Conservation (phyloP, 2,113 vertebrate species). For the Oceanites oceanicus region DNA sequence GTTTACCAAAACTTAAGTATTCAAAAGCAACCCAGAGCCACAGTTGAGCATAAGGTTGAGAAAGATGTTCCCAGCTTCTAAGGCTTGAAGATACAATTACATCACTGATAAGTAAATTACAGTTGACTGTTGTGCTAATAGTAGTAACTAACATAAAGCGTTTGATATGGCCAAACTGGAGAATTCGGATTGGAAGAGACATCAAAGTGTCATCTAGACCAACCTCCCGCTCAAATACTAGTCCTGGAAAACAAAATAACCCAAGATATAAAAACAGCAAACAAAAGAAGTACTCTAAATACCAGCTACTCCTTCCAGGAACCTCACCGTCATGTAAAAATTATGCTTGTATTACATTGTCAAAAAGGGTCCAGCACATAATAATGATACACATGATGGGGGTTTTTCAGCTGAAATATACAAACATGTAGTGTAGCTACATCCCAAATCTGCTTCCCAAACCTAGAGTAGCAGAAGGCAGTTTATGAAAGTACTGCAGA, state of each 20-base stretch:
- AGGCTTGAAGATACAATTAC: not conserved
- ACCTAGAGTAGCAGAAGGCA: rapidly evolving
- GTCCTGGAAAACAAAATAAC: not conserved
- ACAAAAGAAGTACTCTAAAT: not conserved
- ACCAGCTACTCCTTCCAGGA: not conserved
- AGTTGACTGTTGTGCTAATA: not conserved
- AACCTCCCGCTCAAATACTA: not conserved
- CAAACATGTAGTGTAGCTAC: rapidly evolving
- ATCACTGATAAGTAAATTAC: not conserved
- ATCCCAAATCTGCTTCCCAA: not conserved
- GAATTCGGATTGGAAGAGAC: not conserved
- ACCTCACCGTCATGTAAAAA: not conserved
- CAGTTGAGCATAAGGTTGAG: not conserved
- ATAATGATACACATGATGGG: rapidly evolving
- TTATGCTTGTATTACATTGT: rapidly evolving
- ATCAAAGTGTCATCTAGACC: rapidly evolving
- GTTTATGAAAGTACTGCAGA: not conserved
- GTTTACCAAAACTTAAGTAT: not conserved
- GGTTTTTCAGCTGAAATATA: rapidly evolving
- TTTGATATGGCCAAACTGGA: not conserved
- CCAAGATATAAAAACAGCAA: not conserved
- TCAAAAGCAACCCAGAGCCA: not conserved
- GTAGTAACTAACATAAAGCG: not conserved
- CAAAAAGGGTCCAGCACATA: not conserved
- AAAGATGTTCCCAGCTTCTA: not conserved